Percentiles rank a stretch among this genome's conserved stretches.
phyloP scores from a whole-genome alignment of 2,888 invertebrate genomes.

The Pherbina coryleti region DNA sequence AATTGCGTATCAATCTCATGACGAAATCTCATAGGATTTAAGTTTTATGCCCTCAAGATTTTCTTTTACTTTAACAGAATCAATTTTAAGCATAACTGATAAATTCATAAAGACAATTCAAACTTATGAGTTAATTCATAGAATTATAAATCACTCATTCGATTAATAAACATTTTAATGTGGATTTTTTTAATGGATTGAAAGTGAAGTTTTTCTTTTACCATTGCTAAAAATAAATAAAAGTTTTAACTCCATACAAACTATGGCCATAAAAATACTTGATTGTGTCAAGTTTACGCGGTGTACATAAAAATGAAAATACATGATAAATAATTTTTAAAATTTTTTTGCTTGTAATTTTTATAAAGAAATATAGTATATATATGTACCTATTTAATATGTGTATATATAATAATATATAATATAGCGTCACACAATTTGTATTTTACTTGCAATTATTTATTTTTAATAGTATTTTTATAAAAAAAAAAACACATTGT shows the following conservation, averaged over 20 bases:
- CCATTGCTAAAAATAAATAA: too few species aligned
- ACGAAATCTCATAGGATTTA: too few species aligned
- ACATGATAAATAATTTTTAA: slow-evolving; percentile 28
- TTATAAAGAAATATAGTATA: slow-evolving; percentile 30
- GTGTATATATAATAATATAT: slow-evolving; percentile 25
- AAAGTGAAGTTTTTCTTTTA: too few species aligned
- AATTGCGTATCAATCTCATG: too few species aligned
- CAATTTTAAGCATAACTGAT: too few species aligned
- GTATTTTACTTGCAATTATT: slow-evolving; percentile 23
- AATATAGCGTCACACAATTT: slow-evolving; percentile 34
- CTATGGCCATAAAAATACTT: not conserved
- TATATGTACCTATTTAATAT: slow-evolving; percentile 14
- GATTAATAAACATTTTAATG: too few species aligned
- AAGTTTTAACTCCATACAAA: not conserved
- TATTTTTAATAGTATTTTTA: slow-evolving; percentile 5
- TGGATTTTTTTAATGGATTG: too few species aligned
- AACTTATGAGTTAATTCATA: too few species aligned
- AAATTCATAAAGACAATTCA: too few species aligned
- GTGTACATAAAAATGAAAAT: slow-evolving; percentile 30
- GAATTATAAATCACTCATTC: too few species aligned
- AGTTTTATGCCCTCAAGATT: too few species aligned
- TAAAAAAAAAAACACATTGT: slow-evolving; percentile 25
- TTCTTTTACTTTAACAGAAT: too few species aligned
- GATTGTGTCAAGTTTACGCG: not conserved
- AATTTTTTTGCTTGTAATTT: slow-evolving; percentile 14